These are phyloP conservation scores for Cuculus canorus DNA, from an alignment of 2,797 vertebrate species.

Conservation along the genomic window DNA sequence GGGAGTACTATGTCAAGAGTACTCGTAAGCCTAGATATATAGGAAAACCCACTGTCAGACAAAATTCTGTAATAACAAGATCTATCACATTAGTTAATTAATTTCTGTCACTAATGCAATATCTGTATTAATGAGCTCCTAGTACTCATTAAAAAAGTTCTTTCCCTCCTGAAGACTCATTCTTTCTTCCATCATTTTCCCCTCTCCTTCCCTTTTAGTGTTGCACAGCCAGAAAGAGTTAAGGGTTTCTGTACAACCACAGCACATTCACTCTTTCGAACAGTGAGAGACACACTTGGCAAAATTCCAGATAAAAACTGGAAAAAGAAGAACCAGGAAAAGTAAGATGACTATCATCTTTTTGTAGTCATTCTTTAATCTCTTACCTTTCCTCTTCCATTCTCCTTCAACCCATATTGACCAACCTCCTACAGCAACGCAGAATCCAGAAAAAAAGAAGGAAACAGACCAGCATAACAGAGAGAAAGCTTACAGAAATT, in stretches of 20 bases:
- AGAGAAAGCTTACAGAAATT: constrained; percentile 72
- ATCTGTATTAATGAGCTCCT: not conserved
- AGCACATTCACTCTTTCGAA: not conserved
- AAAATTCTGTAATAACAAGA: not conserved
- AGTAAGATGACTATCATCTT: constrained; percentile 28
- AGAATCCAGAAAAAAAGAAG: constrained; percentile 80
- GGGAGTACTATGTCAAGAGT: not conserved
- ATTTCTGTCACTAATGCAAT: not conserved
- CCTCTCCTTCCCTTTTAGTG: not conserved
- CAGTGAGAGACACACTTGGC: not conserved
- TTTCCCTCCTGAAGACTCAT: not conserved
- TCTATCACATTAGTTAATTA: not conserved
- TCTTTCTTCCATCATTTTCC: not conserved
- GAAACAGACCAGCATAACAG: constrained; percentile 78
- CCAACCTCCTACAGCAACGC: constrained; percentile 78
- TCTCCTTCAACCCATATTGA: constrained; percentile 80
- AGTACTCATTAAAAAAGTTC: not conserved
- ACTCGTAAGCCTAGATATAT: not conserved
- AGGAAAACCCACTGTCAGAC: not conserved
- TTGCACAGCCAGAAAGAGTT: not conserved
- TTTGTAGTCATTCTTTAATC: constrained; percentile 58
- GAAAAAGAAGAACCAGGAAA: not conserved
- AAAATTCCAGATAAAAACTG: constrained; percentile 55
- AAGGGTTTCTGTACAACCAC: not conserved
- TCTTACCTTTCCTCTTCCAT: constrained; percentile 81